Base-by-base conservation (phyloP, 2,113 vertebrate genomes). In the Tychaedon coryphoeus region DNA sequence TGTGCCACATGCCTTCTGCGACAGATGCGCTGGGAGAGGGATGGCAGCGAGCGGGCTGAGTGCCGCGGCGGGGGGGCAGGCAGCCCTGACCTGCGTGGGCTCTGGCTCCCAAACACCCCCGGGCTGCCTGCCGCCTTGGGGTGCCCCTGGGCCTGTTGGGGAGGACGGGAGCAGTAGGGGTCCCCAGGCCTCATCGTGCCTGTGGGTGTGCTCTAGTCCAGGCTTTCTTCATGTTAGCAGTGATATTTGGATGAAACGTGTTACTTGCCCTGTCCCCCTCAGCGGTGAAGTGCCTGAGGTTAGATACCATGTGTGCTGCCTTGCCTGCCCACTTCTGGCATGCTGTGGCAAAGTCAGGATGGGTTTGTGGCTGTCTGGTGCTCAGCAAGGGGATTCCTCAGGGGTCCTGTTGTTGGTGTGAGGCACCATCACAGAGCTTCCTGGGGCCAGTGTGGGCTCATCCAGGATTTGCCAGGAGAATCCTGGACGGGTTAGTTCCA, bases 21-120 rank as follows among this genome's bases (percentile, higher is more conserved):
- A 91, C 94, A 93, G 94, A 95, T 96, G 96, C 22, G 31, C 83
- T 60, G 79, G 86, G 86, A 96, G 74, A 91, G 83, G 79, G 83
- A 83, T 3, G 4, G 82, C 9, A 1, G 64, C 16, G 45, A 83
- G 69, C 12, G 2, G 65, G 77, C 80, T 73, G 54, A 69, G 58
- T 2, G 18, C 84, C 4, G 48, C 1, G 4, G 22, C 8, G 11
- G 38, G 92, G 78, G 79, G 83, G 36, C n/a, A 0, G n/a, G 58
- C 66, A 48, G 74, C 48, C 54, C 57, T 4, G 3, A 54, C 5
- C 5, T 3, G 3, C 2, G 2, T 47, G 53, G 17, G 38, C 40
- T 86, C 34, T 57, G 29, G 15, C 66, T 86, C 70, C 3, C 6
- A 28, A 79, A 69, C 15, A n/a, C 16, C 13, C 24, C 23, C 0